Percentiles rank a stretch among this genome's conserved stretches.
phyloP scores from a whole-genome alignment of 2,888 invertebrate species.

The Chesias legatella region DNA sequence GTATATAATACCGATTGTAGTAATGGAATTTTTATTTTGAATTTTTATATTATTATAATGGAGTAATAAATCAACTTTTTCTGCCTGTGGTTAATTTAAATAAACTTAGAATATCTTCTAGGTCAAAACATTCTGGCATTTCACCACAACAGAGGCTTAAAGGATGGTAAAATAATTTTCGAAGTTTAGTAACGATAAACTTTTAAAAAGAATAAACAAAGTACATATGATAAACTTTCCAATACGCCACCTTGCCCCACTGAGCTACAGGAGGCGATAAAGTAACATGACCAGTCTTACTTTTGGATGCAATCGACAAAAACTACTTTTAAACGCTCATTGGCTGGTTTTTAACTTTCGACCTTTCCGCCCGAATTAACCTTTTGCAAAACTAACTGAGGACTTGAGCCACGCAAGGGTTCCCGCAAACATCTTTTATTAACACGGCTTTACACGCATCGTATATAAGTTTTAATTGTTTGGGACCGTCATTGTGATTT shows the following conservation, averaged over 20 bases:
- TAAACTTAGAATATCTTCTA: too few species aligned
- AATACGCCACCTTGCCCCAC: slow-evolving; percentile 26
- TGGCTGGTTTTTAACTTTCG: slow-evolving; percentile 46
- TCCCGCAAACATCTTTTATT: slow-evolving; percentile 30
- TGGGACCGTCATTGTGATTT: slow-evolving; percentile 27
- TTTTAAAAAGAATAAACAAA: slow-evolving; percentile 14
- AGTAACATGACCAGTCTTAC: slow-evolving; percentile 19
- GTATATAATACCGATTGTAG: too few species aligned
- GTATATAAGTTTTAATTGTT: slow-evolving; percentile 32
- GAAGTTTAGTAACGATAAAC: not conserved
- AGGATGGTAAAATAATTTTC: too few species aligned
- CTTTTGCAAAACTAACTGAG: slow-evolving; percentile 44
- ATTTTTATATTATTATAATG: not conserved
- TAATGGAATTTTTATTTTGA: slow-evolving; percentile 7
- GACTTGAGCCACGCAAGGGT: slow-evolving; percentile 36
- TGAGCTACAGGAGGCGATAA: slow-evolving; percentile 8
- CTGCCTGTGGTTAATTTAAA: too few species aligned
- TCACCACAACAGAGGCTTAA: too few species aligned
- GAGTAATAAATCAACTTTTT: not conserved
- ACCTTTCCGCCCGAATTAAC: slow-evolving; percentile 51
- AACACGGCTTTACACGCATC: slow-evolving; percentile 26
- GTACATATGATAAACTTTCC: slow-evolving; percentile 22
- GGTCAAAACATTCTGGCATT: too few species aligned
- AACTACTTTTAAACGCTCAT: slow-evolving; percentile 22
- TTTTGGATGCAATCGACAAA: slow-evolving; percentile 17